These are phyloP conservation scores for Halocynthia aurantium DNA, from an alignment of 23 tunicate species.

Conservation along the genomic window DNA sequence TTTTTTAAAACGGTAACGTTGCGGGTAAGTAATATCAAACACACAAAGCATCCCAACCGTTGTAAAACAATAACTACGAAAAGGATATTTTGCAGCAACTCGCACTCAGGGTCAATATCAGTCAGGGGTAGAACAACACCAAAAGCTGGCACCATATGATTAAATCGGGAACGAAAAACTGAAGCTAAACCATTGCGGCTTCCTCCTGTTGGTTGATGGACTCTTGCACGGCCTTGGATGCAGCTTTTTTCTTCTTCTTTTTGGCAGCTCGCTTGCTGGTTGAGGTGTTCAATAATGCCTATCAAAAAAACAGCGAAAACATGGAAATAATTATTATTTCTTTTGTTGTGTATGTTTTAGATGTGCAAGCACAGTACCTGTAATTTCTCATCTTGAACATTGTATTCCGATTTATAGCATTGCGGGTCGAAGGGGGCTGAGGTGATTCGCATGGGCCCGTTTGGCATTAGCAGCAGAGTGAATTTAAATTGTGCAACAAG, in stretches of 20 bases:
- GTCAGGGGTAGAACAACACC: slow-evolving; percentile 1
- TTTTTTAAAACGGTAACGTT: too few species aligned
- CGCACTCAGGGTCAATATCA: background rate
- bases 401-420: slow-evolving; percentile 52
- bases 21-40: too few species aligned
- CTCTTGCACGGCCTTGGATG: slow-evolving; percentile 46
- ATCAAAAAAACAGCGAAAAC: background rate
- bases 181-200: slow-evolving; percentile 9
- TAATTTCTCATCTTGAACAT: slow-evolving; percentile 50
- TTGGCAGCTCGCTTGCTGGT: slow-evolving; percentile 47
- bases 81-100: too few species aligned
- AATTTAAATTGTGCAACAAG: slow-evolving; percentile 95
- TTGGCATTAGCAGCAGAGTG: slow-evolving; percentile 81
- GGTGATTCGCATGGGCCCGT: slow-evolving; percentile 70
- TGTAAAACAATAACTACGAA: too few species aligned
- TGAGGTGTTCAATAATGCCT: slow-evolving; percentile 38
- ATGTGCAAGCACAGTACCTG: background rate
- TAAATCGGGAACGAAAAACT: background rate
- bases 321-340: background rate
- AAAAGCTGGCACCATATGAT: background rate
- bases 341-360: background rate
- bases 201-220: slow-evolving; percentile 13
- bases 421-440: slow-evolving; percentile 50
- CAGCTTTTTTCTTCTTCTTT: slow-evolving; percentile 79
- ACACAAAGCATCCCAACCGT: too few species aligned